Base-by-base conservation (phyloP, 2,113 vertebrate genomes). In the Platichthys flesus region DNA sequence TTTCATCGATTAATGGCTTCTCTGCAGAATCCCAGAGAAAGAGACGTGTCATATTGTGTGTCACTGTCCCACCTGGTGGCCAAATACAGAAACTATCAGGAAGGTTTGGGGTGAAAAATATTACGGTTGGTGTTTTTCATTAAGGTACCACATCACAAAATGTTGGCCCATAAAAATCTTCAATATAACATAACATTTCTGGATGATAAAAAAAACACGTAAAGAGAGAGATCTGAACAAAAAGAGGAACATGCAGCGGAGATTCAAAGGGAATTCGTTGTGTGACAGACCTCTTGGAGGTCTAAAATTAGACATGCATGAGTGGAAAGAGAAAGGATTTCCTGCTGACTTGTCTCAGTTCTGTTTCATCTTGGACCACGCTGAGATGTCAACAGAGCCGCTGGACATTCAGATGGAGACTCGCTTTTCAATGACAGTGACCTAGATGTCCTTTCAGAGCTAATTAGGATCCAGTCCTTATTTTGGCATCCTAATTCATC, bases 61-160 rank as follows among this genome's bases (percentile, higher is more conserved):
- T 83, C 66, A 89, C 57, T 91, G 79, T 82, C 57, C 88, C 77
- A 89, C 90, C 93, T 92, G 85, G 90, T 91, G 94, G 91, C 64
- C 86, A 92, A 63, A 60, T 24, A 13, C 35, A 18, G 64, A 72
- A 67, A 83, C 71, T 21, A 82, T 73, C 62, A 31, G 10, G 3
- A 63, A 28, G 9, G 9, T 2, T 35, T 2, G 1, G 0, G 64
- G 21, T 54, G 15, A 70, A 49, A 56, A 6, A 35, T 54, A 2
- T 55, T 9, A 20, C 59, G 7, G 47, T 49, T 49, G 47, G 0
- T 15, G 16, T 18, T 55, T 12, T 71, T 37, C 35, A 15, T 47
- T 49, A 35, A 9, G 21, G 37, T 18, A 12, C 42, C n/a, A 47
- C 21, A 31, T 59, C 5, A 21, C 3, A 37, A 70, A 49, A 62